Evolutionary conservation across 2,888 invertebrate species (phyloP).

Genomic region (Iphiclides podalirius): DNA sequence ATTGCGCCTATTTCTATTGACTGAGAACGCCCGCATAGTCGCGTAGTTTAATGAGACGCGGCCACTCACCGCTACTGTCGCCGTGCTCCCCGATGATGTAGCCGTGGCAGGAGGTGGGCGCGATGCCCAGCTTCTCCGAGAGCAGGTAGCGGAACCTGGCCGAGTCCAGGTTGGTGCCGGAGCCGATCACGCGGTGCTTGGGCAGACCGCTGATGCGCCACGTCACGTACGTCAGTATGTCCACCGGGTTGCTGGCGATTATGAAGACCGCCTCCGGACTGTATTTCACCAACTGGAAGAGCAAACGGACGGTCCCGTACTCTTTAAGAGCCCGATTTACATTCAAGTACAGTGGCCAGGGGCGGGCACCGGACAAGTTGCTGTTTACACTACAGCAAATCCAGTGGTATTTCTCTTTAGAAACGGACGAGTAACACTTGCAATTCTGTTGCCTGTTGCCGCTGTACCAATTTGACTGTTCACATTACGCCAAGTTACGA

Average conservation of each 20-base stretch:
- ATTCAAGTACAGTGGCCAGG: too few relatives aligned
- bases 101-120: constrained; percentile 92
- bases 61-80: constrained; percentile 90
- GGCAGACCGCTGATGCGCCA: constrained; percentile 96
- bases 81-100: constrained; percentile 98
- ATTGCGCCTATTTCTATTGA: too few relatives aligned
- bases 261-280: constrained; percentile 92
- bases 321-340: too few relatives aligned
- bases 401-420: too few relatives aligned
- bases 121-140: constrained; percentile 89
- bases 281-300: constrained; percentile 83
- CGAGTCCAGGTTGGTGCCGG: constrained; percentile 96
- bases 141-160: constrained; percentile 94
- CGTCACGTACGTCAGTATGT: constrained; percentile 95
- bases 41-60: too few relatives aligned
- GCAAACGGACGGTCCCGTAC: constrained; percentile 8
- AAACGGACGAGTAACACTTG: too few relatives aligned
- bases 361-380: too few relatives aligned
- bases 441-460: too few relatives aligned
- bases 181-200: constrained; percentile 92
- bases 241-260: constrained; percentile 95
- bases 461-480: too few relatives aligned
- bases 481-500: too few relatives aligned
- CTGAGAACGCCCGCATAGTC: too few relatives aligned
- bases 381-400: too few relatives aligned